A percentile compares a stretch with the other conserved stretches of the same genome.
These are phyloP conservation scores for Drosophila nikananu DNA, from an alignment of 1,140 invertebrate genomes.

Conservation along the genomic window DNA sequence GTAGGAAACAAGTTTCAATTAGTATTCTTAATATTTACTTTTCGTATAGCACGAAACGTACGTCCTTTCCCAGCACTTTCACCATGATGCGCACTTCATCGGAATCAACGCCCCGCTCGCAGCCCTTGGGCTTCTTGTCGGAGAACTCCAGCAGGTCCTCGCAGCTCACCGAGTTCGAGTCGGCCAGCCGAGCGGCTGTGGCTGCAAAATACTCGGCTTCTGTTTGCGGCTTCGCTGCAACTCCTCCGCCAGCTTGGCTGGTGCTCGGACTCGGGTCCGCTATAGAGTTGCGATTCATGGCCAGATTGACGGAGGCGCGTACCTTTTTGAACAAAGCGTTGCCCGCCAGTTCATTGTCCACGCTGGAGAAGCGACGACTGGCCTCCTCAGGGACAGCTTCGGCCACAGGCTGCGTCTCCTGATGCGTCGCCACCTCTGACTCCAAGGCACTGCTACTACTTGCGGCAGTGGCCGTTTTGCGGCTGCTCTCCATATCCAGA, in stretches of 20 bases:
- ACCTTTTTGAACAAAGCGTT: slow-evolving; percentile 85
- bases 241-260: slow-evolving; percentile 11
- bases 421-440: slow-evolving; percentile 13
- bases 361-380: slow-evolving; percentile 38
- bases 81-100: slow-evolving; percentile 97
- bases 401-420: slow-evolving; percentile 2
- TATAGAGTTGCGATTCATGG: slow-evolving; percentile 61
- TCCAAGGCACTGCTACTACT: slow-evolving; percentile 26
- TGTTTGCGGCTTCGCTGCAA: slow-evolving; percentile 53
- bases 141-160: slow-evolving; percentile 97
- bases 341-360: slow-evolving; percentile 79
- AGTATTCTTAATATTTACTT: neutral
- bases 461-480: slow-evolving; percentile 34
- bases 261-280: slow-evolving; percentile 18
- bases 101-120: slow-evolving; percentile 92
- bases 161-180: slow-evolving; percentile 93
- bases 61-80: slow-evolving; percentile 94
- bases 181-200: slow-evolving; percentile 73
- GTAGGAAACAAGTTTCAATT: slow-evolving; percentile 46
- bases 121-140: slow-evolving; percentile 92
- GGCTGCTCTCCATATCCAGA: slow-evolving; percentile 66
- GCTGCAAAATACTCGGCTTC: slow-evolving; percentile 80
- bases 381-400: slow-evolving; percentile 24
- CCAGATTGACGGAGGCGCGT: slow-evolving; percentile 76
- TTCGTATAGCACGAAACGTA: slow-evolving; percentile 67